Percentiles rank a stretch among this genome's conserved stretches.
These are phyloP conservation scores for Folsomia candida DNA, from an alignment of 2,888 invertebrate species.

Conservation along the genomic window DNA sequence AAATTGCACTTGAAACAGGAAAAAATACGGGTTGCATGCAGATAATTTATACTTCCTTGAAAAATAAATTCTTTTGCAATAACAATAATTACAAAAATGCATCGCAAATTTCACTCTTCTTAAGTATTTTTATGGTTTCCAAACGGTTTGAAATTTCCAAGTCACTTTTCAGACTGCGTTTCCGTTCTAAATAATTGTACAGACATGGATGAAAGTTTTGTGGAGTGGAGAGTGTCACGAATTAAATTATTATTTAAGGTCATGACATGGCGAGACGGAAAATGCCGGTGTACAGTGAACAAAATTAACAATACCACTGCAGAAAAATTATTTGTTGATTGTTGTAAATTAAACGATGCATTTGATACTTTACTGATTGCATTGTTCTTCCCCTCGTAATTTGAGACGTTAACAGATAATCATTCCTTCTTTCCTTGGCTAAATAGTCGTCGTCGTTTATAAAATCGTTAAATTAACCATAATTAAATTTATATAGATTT, in stretches of 20 bases:
- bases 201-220: background rate
- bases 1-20: background rate
- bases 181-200: background rate
- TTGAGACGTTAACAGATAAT: too few species aligned
- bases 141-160: background rate
- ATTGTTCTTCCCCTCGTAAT: background rate
- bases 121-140: background rate
- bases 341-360: background rate
- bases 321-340: background rate
- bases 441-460: background rate
- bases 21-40: background rate
- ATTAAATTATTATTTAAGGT: background rate
- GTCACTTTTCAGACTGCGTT: background rate
- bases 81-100: background rate
- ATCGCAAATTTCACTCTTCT: background rate
- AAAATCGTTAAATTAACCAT: background rate
- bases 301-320: background rate
- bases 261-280: background rate
- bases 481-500: background rate
- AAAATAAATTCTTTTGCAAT: background rate
- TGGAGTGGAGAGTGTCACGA: background rate
- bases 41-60: background rate
- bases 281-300: too few species aligned
- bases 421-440: background rate
- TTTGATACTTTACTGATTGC: background rate